phyloP scores from a whole-genome alignment of 2,888 invertebrate genomes.

The Cantharis lateralis region DNA sequence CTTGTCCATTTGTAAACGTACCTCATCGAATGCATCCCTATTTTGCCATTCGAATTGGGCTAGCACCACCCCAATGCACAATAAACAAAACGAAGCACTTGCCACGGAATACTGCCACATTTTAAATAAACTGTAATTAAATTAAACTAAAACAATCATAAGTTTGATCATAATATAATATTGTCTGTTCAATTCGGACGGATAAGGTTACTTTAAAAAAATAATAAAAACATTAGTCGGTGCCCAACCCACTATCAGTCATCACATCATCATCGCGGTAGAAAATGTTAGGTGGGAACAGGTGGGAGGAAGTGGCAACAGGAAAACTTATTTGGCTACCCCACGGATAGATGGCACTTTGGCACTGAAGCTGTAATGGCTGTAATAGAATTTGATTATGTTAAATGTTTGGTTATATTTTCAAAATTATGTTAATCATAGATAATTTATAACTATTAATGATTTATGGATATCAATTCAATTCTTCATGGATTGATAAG shows the following conservation, averaged over 20 bases:
- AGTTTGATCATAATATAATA: background rate
- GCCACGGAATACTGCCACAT: slow-evolving; percentile 14
- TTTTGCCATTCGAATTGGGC: slow-evolving; percentile 92
- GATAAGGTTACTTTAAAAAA: background rate
- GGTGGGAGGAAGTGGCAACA: too few species aligned
- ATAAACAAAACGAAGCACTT: slow-evolving; percentile 33
- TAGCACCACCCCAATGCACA: slow-evolving; percentile 61
- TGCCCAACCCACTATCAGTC: slow-evolving; percentile 32
- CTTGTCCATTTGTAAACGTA: slow-evolving; percentile 81
- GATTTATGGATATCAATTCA: too few species aligned
- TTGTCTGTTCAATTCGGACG: background rate
- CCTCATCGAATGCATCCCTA: slow-evolving; percentile 87
- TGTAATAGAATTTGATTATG: too few species aligned
- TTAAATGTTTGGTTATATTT: too few species aligned
- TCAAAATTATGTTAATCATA: too few species aligned
- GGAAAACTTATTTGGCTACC: too few species aligned
- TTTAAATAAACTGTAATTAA: background rate
- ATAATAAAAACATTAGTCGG: background rate
- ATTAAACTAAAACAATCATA: background rate
- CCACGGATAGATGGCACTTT: too few species aligned
- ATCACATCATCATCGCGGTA: slow-evolving; percentile 15
- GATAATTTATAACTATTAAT: too few species aligned
- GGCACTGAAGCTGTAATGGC: too few species aligned
- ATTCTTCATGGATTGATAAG: too few species aligned
- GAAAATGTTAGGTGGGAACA: too few species aligned